Percentiles rank a stretch among this genome's conserved stretches.
Evolutionary conservation across 2,113 vertebrate species (phyloP).

Genomic region (Ictidomys tridecemlineatus): DNA sequence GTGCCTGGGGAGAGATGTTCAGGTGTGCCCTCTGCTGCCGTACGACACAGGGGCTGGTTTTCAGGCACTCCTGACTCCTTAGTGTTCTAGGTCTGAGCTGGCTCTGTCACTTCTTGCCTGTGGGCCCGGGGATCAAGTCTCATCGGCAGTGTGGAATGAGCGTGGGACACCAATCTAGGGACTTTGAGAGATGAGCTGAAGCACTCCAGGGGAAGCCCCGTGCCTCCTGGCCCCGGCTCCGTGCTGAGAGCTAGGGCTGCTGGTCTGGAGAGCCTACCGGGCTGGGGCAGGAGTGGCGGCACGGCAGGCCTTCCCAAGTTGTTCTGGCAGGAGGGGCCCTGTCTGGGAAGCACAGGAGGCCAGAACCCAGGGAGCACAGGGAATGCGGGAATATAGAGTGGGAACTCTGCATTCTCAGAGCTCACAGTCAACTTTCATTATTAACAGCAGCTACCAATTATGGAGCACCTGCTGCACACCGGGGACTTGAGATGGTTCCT

Average conservation of each 20-base stretch:
- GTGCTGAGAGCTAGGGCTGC: background rate
- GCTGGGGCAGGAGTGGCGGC: background rate
- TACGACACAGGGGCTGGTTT: background rate
- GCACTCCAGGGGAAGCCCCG: background rate
- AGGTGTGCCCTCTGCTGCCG: background rate
- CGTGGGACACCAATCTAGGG: background rate
- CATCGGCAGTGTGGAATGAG: background rate
- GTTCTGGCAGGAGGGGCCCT: background rate
- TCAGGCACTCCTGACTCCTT: background rate
- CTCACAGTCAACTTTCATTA: background rate
- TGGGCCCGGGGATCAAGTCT: background rate
- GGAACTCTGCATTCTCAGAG: background rate
- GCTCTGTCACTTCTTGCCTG: background rate
- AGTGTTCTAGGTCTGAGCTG: background rate
- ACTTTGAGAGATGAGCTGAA: background rate
- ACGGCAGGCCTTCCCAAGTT: background rate
- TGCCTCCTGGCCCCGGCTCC: fast-evolving
- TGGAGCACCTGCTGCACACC: background rate
- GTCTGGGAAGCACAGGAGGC: background rate
- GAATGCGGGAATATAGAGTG: too few relatives aligned
- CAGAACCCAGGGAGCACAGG: background rate
- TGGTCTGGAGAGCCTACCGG: background rate
- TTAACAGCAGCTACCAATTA: background rate
- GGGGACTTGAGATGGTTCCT: fast-evolving
- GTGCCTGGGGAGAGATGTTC: fast-evolving